phyloP scores from a whole-genome alignment of 2,888 invertebrate genomes.

The Psococerastis gibbosa region DNA sequence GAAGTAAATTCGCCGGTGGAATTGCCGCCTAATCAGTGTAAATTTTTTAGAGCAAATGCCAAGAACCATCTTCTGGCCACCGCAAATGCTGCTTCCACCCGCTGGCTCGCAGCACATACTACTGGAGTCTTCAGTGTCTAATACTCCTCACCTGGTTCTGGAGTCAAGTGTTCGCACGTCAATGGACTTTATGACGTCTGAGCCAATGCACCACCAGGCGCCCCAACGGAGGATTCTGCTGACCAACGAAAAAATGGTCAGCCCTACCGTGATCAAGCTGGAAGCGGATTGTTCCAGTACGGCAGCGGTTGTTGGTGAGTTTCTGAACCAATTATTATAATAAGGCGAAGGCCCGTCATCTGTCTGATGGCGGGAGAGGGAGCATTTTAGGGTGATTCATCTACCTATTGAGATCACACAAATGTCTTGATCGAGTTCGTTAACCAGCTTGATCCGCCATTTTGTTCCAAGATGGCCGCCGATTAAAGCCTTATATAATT shows the following conservation, averaged over 20 bases:
- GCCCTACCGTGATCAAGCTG: neutral
- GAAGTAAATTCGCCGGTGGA: too few relatives aligned
- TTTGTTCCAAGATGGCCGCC: too few relatives aligned
- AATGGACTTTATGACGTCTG: neutral
- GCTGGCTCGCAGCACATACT: slow-evolving; percentile 34
- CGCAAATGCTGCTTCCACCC: slow-evolving; percentile 26
- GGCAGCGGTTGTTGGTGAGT: neutral
- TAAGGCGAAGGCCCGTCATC: too few relatives aligned
- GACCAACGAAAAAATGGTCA: neutral
- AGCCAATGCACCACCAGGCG: neutral
- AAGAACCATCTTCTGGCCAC: slow-evolving; percentile 59
- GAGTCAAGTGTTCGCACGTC: neutral
- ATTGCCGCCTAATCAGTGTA: too few relatives aligned
- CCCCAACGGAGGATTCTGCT: slow-evolving; percentile 1
- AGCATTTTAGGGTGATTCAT: too few relatives aligned
- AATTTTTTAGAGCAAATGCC: too few relatives aligned
- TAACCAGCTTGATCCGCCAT: too few relatives aligned
- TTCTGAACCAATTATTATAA: too few relatives aligned
- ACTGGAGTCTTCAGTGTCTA: slow-evolving; percentile 29
- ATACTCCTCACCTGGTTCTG: neutral
- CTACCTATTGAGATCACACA: too few relatives aligned
- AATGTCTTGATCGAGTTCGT: too few relatives aligned
- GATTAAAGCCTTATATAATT: too few relatives aligned
- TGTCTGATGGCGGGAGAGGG: too few relatives aligned
- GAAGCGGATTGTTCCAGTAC: neutral